Percentiles rank a stretch among this genome's conserved stretches.
These are phyloP conservation scores for Sclerurus mexicanus DNA, from an alignment of 2,113 vertebrate genomes.

Conservation along the genomic window DNA sequence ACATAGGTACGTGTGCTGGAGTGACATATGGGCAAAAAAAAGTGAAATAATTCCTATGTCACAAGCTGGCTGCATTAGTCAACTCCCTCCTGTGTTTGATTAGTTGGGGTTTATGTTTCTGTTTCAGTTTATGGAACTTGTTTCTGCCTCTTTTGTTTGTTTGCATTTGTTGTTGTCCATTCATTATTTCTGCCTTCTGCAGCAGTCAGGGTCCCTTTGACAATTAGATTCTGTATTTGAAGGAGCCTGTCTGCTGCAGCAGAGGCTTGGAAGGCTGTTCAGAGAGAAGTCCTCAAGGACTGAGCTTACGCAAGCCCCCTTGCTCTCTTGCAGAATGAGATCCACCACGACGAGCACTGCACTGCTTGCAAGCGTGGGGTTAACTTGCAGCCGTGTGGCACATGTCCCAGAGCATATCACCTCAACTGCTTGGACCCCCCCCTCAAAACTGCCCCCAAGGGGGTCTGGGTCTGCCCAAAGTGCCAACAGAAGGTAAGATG, in stretches of 20 bases:
- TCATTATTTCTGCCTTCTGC: neutral
- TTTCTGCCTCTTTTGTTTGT: neutral
- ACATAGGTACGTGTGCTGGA: neutral
- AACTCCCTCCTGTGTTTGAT: neutral
- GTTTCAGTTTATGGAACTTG: neutral
- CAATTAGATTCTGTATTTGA: neutral
- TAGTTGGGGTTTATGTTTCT: neutral
- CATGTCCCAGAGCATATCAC: constrained; percentile 90
- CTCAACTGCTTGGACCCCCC: constrained; percentile 90
- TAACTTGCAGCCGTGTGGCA: constrained; percentile 87
- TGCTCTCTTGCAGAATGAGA: constrained; percentile 78
- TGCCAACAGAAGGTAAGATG: constrained; percentile 93
- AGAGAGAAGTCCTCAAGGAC: neutral
- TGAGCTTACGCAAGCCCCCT: neutral
- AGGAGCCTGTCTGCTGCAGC: neutral
- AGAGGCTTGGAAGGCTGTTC: neutral
- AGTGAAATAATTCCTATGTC: neutral
- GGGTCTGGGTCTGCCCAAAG: constrained; percentile 93
- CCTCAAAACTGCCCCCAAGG: constrained; percentile 84
- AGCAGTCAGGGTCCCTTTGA: neutral
- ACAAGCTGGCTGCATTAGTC: accelerated
- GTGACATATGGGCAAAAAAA: neutral
- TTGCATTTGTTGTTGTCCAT: neutral
- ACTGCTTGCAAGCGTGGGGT: constrained; percentile 84
- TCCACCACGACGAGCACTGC: constrained; percentile 86